Conservation (phyloP, 2,113 vertebrate species). For the Odobenus rosmarus region DNA sequence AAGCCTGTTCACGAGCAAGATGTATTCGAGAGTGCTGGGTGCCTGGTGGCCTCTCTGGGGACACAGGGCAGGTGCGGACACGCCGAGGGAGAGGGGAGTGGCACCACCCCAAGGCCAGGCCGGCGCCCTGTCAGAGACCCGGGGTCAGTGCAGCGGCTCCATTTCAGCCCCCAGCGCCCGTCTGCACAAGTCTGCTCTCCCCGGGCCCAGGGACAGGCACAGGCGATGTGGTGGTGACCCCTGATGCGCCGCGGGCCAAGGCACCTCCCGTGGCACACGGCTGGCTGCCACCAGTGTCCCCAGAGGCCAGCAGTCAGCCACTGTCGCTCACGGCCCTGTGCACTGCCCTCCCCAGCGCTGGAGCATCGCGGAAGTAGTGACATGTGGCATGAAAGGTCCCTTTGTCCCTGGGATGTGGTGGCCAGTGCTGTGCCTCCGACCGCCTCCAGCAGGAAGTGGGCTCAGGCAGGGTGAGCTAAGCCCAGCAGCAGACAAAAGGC, state of each 20-base stretch:
- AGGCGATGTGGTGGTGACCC: accelerated
- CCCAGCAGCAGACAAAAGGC: conserved; percentile 44
- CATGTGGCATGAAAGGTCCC: conserved; percentile 85
- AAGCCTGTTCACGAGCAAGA: not conserved
- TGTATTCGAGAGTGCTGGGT: not conserved
- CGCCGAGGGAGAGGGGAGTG: too few species aligned
- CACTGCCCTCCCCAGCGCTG: accelerated
- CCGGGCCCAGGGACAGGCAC: accelerated
- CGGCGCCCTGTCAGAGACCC: too few species aligned
- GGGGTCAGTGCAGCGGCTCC: too few species aligned
- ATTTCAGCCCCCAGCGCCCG: not conserved
- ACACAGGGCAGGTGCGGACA: not conserved
- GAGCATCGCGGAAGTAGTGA: conserved; percentile 63
- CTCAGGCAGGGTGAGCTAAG: conserved; percentile 64
- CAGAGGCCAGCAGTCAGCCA: accelerated
- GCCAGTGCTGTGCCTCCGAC: conserved; percentile 67
- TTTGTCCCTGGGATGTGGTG: conserved; percentile 82
- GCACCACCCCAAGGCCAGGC: too few species aligned
- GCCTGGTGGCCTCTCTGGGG: not conserved
- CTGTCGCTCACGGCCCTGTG: accelerated
- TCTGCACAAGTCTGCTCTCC: accelerated
- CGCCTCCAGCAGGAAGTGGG: conserved; percentile 78
- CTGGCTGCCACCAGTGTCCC: accelerated
- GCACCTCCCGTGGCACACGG: accelerated
- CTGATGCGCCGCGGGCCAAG: accelerated